phyloP scores from a whole-genome alignment of 1,140 invertebrate genomes.

The Drosophila navojoa region DNA sequence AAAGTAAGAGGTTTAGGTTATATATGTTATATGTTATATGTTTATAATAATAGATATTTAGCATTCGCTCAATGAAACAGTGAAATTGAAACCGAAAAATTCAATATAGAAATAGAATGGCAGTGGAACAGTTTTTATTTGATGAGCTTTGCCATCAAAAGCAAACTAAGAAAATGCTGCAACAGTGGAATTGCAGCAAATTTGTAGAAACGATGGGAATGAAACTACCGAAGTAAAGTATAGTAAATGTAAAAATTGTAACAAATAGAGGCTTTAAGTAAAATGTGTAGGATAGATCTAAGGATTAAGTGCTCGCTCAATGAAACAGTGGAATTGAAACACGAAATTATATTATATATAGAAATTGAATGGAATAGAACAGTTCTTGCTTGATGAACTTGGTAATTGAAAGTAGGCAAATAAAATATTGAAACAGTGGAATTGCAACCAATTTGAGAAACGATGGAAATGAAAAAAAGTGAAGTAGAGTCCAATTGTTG shows the following conservation, averaged over 20 bases:
- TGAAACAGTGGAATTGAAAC: slow-evolving; percentile 1
- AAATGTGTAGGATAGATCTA: no score
- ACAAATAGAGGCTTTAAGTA: no score
- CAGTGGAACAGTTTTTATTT: background rate
- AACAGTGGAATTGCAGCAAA: background rate
- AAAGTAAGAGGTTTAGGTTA: no score
- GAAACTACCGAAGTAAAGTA: background rate
- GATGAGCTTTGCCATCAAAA: background rate
- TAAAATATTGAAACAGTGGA: background rate
- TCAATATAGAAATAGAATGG: background rate
- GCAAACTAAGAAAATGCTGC: background rate
- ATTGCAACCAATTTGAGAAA: background rate
- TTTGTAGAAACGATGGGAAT: background rate
- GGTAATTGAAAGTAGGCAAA: background rate
- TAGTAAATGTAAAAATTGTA: no score
- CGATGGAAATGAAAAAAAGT: background rate
- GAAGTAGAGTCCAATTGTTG: background rate
- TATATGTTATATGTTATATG: no score
- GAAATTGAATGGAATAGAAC: background rate
- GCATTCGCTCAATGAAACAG: background rate
- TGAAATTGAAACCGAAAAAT: background rate
- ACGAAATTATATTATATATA: background rate
- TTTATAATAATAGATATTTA: no score
- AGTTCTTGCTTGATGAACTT: background rate
- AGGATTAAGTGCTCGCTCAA: no score